A percentile compares a stretch with the other conserved stretches of the same genome.
Evolutionary conservation across 2,888 invertebrate genomes (phyloP).

Genomic region (Lasioglossum lativentre): DNA sequence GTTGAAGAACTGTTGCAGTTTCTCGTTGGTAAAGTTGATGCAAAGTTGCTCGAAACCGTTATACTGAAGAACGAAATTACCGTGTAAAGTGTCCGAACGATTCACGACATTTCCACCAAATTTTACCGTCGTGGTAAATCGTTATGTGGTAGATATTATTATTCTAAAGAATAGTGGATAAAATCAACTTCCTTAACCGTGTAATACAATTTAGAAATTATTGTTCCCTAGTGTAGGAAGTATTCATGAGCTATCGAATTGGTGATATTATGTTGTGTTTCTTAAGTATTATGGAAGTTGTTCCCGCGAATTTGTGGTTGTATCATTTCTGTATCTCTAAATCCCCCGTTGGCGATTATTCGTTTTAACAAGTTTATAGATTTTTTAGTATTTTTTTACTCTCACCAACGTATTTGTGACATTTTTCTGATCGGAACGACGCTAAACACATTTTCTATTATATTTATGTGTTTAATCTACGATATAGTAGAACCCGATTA

Average conservation of each 20-base stretch:
- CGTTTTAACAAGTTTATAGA: background rate
- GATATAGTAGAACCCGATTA: background rate
- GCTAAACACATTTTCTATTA: background rate
- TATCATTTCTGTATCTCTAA: background rate
- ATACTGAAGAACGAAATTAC: conserved; percentile 87
- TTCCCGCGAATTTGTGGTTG: conserved; percentile 8
- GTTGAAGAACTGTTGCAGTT: conserved; percentile 99
- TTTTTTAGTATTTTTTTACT: background rate
- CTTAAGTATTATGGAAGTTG: conserved; percentile 11
- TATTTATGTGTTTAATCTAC: background rate
- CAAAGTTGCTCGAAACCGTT: conserved; percentile 99
- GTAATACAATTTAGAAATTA: background rate
- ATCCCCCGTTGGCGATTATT: conserved; percentile 44
- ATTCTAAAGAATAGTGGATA: background rate
- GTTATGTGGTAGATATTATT: background rate
- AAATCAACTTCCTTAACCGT: background rate
- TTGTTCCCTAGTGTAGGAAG: background rate
- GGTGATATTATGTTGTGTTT: background rate
- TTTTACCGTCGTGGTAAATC: background rate
- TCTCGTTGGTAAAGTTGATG: conserved; percentile 99
- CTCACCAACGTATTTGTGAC: background rate
- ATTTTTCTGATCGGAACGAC: background rate
- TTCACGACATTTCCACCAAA: background rate
- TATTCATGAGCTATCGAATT: background rate
- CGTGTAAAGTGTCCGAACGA: background rate